A percentile compares a stretch with the other conserved stretches of the same genome.
Evolutionary conservation across 2,113 vertebrate genomes (phyloP).

Genomic region (Nyctibius bracteatus): DNA sequence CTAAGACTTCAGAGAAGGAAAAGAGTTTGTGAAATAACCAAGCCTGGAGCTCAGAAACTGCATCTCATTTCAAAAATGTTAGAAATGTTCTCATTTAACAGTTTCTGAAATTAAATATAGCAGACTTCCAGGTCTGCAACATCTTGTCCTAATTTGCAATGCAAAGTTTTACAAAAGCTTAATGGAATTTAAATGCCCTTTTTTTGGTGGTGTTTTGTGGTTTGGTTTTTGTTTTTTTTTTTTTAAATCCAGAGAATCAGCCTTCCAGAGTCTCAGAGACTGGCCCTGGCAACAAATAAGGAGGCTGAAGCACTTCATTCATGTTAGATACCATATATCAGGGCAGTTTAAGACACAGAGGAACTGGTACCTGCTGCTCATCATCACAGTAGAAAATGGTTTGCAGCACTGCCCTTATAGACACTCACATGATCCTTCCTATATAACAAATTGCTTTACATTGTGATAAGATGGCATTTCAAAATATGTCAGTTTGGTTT

Average conservation of each 20-base stretch:
- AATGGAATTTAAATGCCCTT: not conserved
- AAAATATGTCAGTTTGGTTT: not conserved
- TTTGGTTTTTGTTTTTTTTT: too few species aligned
- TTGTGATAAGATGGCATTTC: not conserved
- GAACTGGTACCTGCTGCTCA: not conserved
- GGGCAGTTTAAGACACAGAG: not conserved
- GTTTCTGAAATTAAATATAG: not conserved
- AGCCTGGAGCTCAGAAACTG: not conserved
- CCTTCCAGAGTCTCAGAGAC: not conserved
- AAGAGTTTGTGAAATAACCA: not conserved
- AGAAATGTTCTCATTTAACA: not conserved
- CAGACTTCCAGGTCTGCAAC: not conserved
- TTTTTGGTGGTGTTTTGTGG: too few species aligned
- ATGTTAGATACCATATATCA: not conserved
- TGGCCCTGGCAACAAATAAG: not conserved
- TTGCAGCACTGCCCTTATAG: not conserved
- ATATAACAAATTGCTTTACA: not conserved
- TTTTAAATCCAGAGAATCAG: not conserved
- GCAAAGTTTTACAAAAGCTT: not conserved
- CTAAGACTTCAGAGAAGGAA: not conserved
- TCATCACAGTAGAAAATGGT: not conserved
- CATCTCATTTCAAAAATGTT: not conserved
- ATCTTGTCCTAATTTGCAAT: not conserved
- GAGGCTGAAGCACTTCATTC: not conserved
- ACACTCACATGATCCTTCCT: not conserved